These are phyloP conservation scores for Dendroctonus valens DNA, from an alignment of 1,140 invertebrate species.

Conservation along the genomic window DNA sequence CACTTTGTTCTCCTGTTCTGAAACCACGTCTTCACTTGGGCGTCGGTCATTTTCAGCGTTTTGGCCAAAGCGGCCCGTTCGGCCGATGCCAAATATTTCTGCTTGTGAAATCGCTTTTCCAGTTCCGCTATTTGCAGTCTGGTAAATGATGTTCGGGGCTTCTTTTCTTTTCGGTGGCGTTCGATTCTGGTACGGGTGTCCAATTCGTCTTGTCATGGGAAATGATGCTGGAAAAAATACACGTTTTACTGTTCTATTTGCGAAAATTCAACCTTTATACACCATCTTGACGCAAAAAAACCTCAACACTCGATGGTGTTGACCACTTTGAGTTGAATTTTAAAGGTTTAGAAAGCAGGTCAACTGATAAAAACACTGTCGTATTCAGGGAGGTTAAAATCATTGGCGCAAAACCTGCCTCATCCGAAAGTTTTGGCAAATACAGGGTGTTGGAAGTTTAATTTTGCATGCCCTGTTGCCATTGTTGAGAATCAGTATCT, in stretches of 20 bases:
- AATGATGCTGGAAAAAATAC: conserved; percentile 68
- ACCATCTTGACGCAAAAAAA: no score
- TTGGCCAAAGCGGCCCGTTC: conserved; percentile 93
- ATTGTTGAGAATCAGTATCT: no score
- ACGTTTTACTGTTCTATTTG: background rate
- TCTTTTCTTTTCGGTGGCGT: conserved; percentile 98
- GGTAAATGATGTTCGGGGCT: conserved; percentile 96
- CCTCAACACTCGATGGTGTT: no score
- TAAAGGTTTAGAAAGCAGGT: no score
- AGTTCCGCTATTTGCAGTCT: conserved; percentile 85
- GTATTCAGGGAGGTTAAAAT: no score
- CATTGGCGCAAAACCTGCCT: no score
- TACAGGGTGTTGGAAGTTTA: no score
- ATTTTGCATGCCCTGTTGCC: no score
- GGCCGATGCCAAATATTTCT: conserved; percentile 97
- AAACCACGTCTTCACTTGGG: conserved; percentile 98
- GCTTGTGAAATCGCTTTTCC: conserved; percentile 97
- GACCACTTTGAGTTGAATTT: no score
- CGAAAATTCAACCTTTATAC: no score
- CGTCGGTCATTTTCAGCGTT: conserved; percentile 97
- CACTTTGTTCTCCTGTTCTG: conserved; percentile 97
- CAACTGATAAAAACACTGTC: no score
- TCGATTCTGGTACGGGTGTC: conserved; percentile 97
- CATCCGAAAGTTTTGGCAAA: no score
- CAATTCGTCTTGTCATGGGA: conserved; percentile 86